These are phyloP conservation scores for Artibeus lituratus DNA, from an alignment of 2,797 vertebrate species.

Conservation along the genomic window DNA sequence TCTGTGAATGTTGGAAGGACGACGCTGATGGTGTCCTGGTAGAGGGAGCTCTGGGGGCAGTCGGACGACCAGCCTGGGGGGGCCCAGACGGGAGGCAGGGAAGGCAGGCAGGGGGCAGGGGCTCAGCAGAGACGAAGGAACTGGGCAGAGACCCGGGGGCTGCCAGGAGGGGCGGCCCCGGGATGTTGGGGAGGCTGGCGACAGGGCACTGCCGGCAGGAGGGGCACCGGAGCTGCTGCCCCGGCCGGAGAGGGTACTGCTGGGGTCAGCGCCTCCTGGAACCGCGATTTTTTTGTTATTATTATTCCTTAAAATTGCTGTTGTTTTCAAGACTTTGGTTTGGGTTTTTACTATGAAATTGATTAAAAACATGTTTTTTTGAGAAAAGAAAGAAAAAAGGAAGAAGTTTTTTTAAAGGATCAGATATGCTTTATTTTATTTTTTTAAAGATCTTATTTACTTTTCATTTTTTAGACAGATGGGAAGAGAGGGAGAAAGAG, in stretches of 20 bases:
- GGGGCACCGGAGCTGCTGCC: fast-evolving
- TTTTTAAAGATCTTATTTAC: no score
- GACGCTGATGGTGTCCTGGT: not conserved
- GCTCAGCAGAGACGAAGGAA: not conserved
- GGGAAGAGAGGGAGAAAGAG: no score
- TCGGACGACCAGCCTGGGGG: not conserved
- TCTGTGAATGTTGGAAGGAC: not conserved
- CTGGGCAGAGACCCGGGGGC: not conserved
- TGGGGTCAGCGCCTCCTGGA: not conserved
- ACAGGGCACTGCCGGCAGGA: not conserved
- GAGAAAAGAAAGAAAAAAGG: fast-evolving
- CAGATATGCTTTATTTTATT: no score
- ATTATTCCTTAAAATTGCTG: slow-evolving; percentile 8
- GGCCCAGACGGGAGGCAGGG: not conserved
- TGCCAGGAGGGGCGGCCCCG: not conserved
- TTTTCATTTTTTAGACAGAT: no score
- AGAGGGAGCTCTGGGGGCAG: not conserved
- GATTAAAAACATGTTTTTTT: slow-evolving; percentile 66
- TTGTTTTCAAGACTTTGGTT: slow-evolving; percentile 56
- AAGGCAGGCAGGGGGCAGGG: not conserved
- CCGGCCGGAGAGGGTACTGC: not conserved
- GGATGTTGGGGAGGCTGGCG: not conserved
- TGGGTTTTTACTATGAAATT: slow-evolving; percentile 59
- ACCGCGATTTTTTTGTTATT: not conserved
- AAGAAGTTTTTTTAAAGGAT: not conserved